Evolutionary conservation across 2,888 invertebrate species (phyloP).

Genomic region (Hecatera dysodea): DNA sequence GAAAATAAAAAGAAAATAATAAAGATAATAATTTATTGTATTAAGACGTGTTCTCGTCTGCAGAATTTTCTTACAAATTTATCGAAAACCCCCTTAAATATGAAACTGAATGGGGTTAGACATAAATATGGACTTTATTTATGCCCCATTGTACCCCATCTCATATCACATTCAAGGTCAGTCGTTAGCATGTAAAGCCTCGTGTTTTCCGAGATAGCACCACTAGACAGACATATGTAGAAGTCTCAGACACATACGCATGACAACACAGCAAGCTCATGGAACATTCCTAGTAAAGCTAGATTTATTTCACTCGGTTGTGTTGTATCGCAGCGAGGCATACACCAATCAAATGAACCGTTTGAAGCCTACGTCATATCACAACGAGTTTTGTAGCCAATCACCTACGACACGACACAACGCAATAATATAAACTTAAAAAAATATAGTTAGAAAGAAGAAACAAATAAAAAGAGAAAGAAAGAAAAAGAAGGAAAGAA

Average conservation of each 20-base stretch:
- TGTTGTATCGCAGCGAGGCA: too few relatives aligned
- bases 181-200: conserved; percentile 31
- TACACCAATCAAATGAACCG: too few relatives aligned
- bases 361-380: too few relatives aligned
- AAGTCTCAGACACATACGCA: not conserved
- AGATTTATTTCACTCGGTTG: too few relatives aligned
- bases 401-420: too few relatives aligned
- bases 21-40: too few relatives aligned
- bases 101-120: not conserved
- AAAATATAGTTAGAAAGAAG: too few relatives aligned
- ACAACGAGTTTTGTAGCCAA: too few relatives aligned
- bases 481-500: too few relatives aligned
- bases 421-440: too few relatives aligned
- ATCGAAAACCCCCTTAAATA: not conserved
- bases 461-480: too few relatives aligned
- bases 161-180: conserved; percentile 37
- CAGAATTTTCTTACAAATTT: not conserved
- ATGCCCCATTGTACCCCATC: conserved; percentile 1
- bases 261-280: not conserved
- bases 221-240: not conserved
- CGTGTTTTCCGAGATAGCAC: not conserved
- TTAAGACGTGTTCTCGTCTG: not conserved
- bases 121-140: conserved; percentile 6
- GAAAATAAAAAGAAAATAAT: too few relatives aligned
- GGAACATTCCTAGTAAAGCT: not conserved